Evolutionary conservation across 2,113 vertebrate genomes (phyloP), one percentile per base, ranked within the genome.

Genomic region (Eidolon helvum): DNA sequence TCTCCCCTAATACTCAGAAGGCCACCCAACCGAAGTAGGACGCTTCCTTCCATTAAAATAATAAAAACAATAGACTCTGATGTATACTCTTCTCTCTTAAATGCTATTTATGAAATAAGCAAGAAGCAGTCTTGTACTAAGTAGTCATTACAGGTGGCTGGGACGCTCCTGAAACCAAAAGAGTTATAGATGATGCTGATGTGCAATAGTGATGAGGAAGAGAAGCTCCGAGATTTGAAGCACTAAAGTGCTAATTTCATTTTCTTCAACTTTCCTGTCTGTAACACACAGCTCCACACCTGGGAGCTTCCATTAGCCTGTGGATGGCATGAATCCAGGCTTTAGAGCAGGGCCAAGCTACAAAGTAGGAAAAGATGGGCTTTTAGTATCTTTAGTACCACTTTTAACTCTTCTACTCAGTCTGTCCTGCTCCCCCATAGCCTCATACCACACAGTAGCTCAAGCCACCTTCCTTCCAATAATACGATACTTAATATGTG

Each of bases 161-260:
- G 10, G 33, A 55, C n/a, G 6, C 30, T 19, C 33, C n/a, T 33
- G 61, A 66, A 65, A 68, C 7, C 2, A 16, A 28, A 55, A 28
- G 48, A 38, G 28, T 66, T 16, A 10, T 2, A 10, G 48, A 18
- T 3, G 45, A 65, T 22, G 35, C 15, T 28, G 10, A 53, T 18
- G 21, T n/a, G 33, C 21, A 38, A 7, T 0, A 19, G 40, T 9
- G 55, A 75, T 0, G 6, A 33, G n/a, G 28, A 35, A 53, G 55
- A 68, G n/a, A 48, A 38, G 26, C 61, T 40, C 40, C 16, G 30
- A 3, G 33, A 7, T 63, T 2, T 40, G 33, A 91, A 77, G 55
- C 35, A 18, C 38, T 33, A 61, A 50, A 24, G 53, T 19, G 21
- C 2, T 72, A 16, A 82, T 61, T 35, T 68, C 66, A 33, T 26